Conservation (phyloP, 2,888 invertebrate species). For the Eupithecia centaureata region DNA sequence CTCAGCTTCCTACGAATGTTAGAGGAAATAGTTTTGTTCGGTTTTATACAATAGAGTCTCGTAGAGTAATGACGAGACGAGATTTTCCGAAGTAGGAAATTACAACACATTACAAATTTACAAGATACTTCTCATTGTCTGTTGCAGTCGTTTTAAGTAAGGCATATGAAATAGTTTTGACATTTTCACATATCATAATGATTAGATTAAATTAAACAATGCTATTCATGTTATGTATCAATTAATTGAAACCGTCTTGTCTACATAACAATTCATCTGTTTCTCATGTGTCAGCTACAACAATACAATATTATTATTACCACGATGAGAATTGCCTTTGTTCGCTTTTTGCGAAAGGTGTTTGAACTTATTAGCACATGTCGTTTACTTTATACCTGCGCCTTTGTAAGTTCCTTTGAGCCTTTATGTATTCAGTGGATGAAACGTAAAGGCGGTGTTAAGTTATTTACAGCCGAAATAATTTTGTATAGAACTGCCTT, state of each 20-base stretch:
- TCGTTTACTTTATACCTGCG: conserved; percentile 38
- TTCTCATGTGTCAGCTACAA: conserved; percentile 22
- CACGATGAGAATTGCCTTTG: conserved; percentile 40
- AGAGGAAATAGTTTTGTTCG: no score
- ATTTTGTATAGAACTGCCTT: neutral
- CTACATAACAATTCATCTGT: conserved; percentile 11
- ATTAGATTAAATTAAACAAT: neutral
- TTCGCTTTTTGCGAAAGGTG: conserved; percentile 40
- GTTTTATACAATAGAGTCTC: no score
- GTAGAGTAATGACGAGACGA: no score
- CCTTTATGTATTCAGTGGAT: conserved; percentile 5
- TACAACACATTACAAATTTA: no score
- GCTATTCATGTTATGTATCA: neutral
- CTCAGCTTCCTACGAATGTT: no score
- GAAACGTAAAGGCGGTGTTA: neutral
- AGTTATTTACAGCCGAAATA: neutral
- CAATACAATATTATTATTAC: conserved; percentile 32
- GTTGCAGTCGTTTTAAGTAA: neutral
- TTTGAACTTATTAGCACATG: conserved; percentile 42
- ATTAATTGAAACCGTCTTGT: conserved; percentile 2
- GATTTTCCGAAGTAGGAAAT: no score
- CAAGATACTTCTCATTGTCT: neutral
- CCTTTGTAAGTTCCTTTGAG: conserved; percentile 6
- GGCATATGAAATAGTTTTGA: neutral
- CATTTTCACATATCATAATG: neutral